These are phyloP conservation scores for Euphydryas editha DNA, from an alignment of 2,888 invertebrate genomes.

Conservation along the genomic window DNA sequence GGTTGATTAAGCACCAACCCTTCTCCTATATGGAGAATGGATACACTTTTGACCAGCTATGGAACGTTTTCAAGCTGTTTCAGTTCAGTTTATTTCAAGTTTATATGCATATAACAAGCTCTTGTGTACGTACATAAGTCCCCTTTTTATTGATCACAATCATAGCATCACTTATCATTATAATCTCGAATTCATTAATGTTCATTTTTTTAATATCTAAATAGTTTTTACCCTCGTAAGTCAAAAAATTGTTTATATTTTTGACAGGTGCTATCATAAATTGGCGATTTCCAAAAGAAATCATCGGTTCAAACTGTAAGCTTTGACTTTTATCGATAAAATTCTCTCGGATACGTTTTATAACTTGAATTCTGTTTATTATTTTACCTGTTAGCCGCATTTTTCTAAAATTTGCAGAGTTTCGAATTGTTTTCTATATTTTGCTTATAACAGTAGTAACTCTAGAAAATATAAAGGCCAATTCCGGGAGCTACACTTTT, in stretches of 20 bases:
- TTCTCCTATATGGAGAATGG: too few species aligned
- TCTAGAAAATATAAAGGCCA: constrained; percentile 62
- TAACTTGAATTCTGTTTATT: constrained; percentile 19
- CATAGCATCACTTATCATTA: constrained; percentile 27
- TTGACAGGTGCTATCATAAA: constrained; percentile 19
- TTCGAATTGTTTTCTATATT: constrained; percentile 5
- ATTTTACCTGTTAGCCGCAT: constrained; percentile 7
- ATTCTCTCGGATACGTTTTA: constrained; percentile 32
- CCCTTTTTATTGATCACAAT: constrained; percentile 50
- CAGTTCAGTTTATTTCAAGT: too few species aligned
- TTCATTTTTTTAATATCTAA: constrained; percentile 2
- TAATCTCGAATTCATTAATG: constrained; percentile 22
- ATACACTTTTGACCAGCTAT: too few species aligned
- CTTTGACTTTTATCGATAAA: constrained; percentile 35
- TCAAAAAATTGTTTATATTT: constrained; percentile 29
- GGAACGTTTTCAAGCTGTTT: too few species aligned
- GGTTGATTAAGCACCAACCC: too few species aligned
- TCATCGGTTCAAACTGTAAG: constrained; percentile 41
- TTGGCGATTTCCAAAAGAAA: constrained; percentile 43
- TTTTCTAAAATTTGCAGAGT: background rate
- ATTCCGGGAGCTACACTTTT: constrained; percentile 68
- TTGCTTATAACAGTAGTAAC: constrained; percentile 52
- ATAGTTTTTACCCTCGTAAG: background rate
- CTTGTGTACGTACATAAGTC: constrained; percentile 69
- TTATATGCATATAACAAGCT: too few species aligned